Conservation (phyloP, 2,113 vertebrate genomes). For the Rhombomys opimus region DNA sequence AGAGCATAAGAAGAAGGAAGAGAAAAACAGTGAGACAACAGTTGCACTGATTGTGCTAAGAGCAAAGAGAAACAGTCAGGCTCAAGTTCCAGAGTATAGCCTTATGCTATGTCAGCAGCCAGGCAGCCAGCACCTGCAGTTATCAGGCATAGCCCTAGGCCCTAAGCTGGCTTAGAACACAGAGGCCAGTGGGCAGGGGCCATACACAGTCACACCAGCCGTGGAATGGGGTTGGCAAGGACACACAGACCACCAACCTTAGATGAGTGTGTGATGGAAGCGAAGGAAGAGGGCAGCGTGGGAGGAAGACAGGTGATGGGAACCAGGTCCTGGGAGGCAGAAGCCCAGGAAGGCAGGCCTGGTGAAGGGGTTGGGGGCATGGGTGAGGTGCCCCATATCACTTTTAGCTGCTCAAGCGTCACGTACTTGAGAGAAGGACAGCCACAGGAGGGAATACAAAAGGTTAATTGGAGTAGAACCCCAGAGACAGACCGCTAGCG, state of each 20-base stretch:
- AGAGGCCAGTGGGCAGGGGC: background rate
- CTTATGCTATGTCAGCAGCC: background rate
- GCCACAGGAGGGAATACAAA: conserved; percentile 64
- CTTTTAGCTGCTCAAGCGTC: conserved; percentile 94
- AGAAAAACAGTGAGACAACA: conserved; percentile 69
- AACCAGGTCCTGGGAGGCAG: conserved; percentile 78
- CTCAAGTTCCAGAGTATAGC: background rate
- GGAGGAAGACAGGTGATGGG: conserved; percentile 85
- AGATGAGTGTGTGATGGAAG: conserved; percentile 86
- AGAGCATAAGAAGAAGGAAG: conserved; percentile 54
- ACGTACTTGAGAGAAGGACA: conserved; percentile 90
- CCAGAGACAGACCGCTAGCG: background rate
- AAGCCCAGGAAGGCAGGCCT: conserved; percentile 77
- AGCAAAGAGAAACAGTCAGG: conserved; percentile 62
- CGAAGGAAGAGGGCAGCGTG: conserved; percentile 83
- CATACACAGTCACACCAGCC: background rate
- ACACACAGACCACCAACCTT: conserved; percentile 91
- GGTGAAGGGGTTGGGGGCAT: conserved; percentile 83
- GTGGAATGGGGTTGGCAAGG: background rate
- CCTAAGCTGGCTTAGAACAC: background rate
- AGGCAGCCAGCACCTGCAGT: background rate
- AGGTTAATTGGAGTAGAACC: conserved; percentile 54
- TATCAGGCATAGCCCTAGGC: background rate
- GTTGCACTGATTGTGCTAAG: background rate
- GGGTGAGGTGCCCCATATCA: conserved; percentile 88